phyloP scores from a whole-genome alignment of 2,888 invertebrate species.

The Drosophila pegasa region DNA sequence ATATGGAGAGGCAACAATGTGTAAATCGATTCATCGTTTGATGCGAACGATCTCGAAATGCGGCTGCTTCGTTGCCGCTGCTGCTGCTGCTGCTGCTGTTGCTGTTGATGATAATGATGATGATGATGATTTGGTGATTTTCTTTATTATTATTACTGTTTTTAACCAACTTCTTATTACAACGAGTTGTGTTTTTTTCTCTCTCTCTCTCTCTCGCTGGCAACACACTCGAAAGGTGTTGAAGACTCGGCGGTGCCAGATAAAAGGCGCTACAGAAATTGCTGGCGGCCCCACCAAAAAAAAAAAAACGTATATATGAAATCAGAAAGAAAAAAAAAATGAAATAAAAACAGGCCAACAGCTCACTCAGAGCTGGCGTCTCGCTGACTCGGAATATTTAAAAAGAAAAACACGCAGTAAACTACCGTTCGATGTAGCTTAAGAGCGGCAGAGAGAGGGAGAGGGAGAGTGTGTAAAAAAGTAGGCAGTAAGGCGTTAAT shows the following conservation, averaged over 20 bases:
- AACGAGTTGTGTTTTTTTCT: constrained; percentile 63
- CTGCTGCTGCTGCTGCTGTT: constrained; percentile 29
- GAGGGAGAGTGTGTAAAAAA: constrained; percentile 36
- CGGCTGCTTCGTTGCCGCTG: constrained; percentile 29
- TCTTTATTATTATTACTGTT: constrained; percentile 81
- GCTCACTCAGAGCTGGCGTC: constrained; percentile 61
- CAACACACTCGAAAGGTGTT: constrained; percentile 74
- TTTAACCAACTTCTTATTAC: constrained; percentile 81
- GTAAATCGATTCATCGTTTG: constrained; percentile 79
- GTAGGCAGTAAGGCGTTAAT: constrained; percentile 80
- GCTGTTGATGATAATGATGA: constrained; percentile 65
- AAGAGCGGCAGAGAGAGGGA: constrained; percentile 2
- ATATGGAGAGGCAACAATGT: constrained; percentile 60
- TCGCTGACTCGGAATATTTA: constrained; percentile 62
- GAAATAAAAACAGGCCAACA: constrained; percentile 60
- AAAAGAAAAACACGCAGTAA: constrained; percentile 62
- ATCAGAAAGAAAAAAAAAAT: constrained; percentile 19
- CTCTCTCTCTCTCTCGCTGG: constrained; percentile 35
- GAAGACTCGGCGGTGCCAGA: constrained; percentile 81
- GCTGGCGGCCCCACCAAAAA: constrained; percentile 52
- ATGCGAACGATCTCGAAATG: constrained; percentile 55
- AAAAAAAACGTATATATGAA: constrained; percentile 13
- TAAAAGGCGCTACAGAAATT: constrained; percentile 76
- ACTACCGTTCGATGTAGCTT: constrained; percentile 66
- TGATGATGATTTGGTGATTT: constrained; percentile 81